phyloP scores from a whole-genome alignment of 2,888 invertebrate species.

The Neria commutata region DNA sequence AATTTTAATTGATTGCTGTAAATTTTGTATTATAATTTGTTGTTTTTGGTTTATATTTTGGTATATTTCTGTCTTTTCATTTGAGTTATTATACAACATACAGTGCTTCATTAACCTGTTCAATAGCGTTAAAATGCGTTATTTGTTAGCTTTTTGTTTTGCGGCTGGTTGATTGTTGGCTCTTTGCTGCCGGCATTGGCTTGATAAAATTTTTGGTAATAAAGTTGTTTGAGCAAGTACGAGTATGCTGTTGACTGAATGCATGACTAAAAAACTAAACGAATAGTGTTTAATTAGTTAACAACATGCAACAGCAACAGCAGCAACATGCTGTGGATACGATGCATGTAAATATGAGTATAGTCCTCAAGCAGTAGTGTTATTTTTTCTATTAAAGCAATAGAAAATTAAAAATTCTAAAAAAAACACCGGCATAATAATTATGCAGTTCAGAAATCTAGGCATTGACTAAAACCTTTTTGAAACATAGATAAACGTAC shows the following conservation, averaged over 20 bases:
- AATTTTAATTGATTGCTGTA: background rate
- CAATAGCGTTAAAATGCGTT: constrained; percentile 16
- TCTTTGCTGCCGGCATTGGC: background rate
- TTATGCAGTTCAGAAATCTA: too few relatives aligned
- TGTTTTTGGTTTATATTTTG: background rate
- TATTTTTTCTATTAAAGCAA: too few relatives aligned
- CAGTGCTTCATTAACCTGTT: constrained; percentile 13
- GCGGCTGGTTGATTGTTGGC: background rate
- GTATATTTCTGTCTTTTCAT: too few relatives aligned
- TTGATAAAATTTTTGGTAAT: background rate
- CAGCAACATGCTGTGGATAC: too few relatives aligned
- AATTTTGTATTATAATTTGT: constrained; percentile 3
- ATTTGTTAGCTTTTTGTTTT: background rate
- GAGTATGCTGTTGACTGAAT: background rate
- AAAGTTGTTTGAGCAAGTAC: background rate
- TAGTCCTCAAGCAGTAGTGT: too few relatives aligned
- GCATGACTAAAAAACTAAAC: background rate
- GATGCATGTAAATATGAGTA: too few relatives aligned
- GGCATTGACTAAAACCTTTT: too few relatives aligned
- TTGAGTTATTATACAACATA: background rate
- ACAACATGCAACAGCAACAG: too few relatives aligned
- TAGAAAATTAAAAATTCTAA: too few relatives aligned
- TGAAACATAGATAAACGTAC: too few relatives aligned
- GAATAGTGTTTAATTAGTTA: background rate
- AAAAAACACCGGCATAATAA: too few relatives aligned